These are phyloP conservation scores for Epistrophella euchroma DNA, from an alignment of 2,888 invertebrate genomes.

Conservation along the genomic window DNA sequence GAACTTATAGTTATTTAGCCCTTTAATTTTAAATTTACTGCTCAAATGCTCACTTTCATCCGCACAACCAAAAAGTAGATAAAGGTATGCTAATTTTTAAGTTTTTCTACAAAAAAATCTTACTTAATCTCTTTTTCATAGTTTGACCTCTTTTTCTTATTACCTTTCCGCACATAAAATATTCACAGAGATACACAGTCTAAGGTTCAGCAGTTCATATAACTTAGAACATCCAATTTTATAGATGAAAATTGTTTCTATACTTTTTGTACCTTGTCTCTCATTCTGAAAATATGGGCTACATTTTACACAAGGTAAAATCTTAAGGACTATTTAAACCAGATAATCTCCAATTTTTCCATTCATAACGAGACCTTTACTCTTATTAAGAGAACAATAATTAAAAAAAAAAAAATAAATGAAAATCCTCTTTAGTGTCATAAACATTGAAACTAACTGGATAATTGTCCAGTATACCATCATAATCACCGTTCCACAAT, in stretches of 20 bases:
- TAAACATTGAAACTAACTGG: constrained; percentile 26
- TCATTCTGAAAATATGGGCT: neutral
- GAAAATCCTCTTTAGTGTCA: constrained; percentile 21
- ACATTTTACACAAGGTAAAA: constrained; percentile 3
- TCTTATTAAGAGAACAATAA: constrained; percentile 48
- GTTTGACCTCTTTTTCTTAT: too few species aligned
- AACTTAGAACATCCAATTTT: neutral
- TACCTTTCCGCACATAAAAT: too few species aligned
- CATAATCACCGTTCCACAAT: too few species aligned
- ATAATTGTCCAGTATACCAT: constrained; percentile 51
- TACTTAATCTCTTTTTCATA: too few species aligned
- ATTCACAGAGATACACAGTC: too few species aligned
- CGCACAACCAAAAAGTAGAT: too few species aligned
- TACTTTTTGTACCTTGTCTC: neutral
- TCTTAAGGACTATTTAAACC: constrained; percentile 49
- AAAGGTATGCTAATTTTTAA: too few species aligned
- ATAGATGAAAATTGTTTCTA: neutral
- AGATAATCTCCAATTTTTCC: constrained; percentile 63
- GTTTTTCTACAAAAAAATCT: too few species aligned
- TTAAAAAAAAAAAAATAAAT: neutral
- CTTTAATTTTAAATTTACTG: too few species aligned
- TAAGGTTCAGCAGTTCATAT: too few species aligned
- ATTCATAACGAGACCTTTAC: constrained; percentile 34
- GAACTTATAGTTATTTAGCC: too few species aligned
- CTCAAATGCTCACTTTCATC: too few species aligned